These are phyloP conservation scores for Elymnias hypermnestra DNA, from an alignment of 1,140 invertebrate species.

Conservation along the genomic window DNA sequence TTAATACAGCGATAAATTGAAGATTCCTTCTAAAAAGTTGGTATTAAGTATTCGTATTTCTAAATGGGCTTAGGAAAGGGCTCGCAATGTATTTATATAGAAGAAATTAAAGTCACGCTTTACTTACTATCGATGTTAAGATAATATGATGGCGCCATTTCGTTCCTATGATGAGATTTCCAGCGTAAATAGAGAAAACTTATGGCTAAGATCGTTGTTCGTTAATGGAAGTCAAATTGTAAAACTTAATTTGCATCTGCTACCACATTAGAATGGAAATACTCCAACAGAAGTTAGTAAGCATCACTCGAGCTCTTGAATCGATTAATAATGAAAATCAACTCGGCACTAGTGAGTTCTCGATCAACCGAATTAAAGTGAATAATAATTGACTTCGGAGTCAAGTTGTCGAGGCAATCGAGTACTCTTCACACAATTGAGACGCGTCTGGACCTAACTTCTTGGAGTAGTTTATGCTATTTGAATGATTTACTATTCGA, in stretches of 20 bases:
- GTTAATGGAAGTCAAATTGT: background rate
- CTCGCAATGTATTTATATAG: too few species aligned
- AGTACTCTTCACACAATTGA: background rate
- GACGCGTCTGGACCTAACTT: background rate
- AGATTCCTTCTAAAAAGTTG: too few species aligned
- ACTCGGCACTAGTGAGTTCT: background rate
- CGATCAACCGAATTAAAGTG: conserved; percentile 1
- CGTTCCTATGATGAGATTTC: too few species aligned
- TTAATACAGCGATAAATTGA: too few species aligned
- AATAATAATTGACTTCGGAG: background rate
- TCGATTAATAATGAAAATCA: conserved; percentile 3
- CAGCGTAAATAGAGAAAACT: too few species aligned
- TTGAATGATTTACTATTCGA: background rate
- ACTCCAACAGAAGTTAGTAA: background rate
- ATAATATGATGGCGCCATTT: too few species aligned
- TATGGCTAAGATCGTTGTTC: too few species aligned
- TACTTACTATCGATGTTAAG: too few species aligned
- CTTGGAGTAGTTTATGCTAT: background rate
- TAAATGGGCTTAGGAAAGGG: too few species aligned
- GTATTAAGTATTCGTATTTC: too few species aligned
- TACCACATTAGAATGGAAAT: background rate
- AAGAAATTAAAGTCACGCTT: too few species aligned
- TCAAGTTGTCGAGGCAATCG: conserved; percentile 3
- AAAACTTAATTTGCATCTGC: background rate
- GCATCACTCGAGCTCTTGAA: background rate